Percentiles rank a stretch among this genome's conserved stretches.
These are phyloP conservation scores for Chelon auratus DNA, from an alignment of 2,797 vertebrate genomes.

Conservation along the genomic window DNA sequence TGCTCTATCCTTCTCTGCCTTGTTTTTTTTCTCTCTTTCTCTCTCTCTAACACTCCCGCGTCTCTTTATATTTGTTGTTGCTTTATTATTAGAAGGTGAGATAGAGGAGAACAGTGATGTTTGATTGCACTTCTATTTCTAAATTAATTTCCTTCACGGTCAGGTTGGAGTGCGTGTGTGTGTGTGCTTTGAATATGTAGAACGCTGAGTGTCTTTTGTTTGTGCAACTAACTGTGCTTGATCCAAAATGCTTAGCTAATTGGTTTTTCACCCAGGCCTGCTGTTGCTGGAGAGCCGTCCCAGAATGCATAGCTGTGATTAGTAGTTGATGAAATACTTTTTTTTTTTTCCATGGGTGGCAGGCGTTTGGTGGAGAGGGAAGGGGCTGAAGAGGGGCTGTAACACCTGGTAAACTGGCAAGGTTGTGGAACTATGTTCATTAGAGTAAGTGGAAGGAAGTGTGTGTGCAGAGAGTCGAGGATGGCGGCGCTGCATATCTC, in stretches of 20 bases:
- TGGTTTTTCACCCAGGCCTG: slow-evolving; percentile 78
- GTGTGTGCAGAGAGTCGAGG: slow-evolving; percentile 10
- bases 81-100: slow-evolving; percentile 27
- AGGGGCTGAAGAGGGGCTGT: slow-evolving; percentile 39
- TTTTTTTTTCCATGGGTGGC: slow-evolving; percentile 44
- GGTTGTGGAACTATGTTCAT: slow-evolving; percentile 45
- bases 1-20: slow-evolving; percentile 35
- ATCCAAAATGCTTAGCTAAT: slow-evolving; percentile 82
- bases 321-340: slow-evolving; percentile 79
- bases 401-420: slow-evolving; percentile 75
- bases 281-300: slow-evolving; percentile 74
- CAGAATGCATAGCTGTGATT: slow-evolving; percentile 84
- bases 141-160: slow-evolving; percentile 67
- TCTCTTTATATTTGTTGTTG: slow-evolving; percentile 56
- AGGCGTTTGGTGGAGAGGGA: slow-evolving; percentile 43
- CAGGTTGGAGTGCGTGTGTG: slow-evolving; percentile 41
- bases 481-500: neutral
- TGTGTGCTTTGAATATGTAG: slow-evolving; percentile 38
- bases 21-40: slow-evolving; percentile 3
- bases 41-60: slow-evolving; percentile 28
- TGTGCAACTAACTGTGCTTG: slow-evolving; percentile 74
- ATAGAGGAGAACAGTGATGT: slow-evolving; percentile 54
- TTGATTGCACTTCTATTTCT: slow-evolving; percentile 65
- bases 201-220: slow-evolving; percentile 70
- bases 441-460: slow-evolving; percentile 33